phyloP scores from a whole-genome alignment of 2,113 vertebrate species.

The Forbesichthys agassizii region DNA sequence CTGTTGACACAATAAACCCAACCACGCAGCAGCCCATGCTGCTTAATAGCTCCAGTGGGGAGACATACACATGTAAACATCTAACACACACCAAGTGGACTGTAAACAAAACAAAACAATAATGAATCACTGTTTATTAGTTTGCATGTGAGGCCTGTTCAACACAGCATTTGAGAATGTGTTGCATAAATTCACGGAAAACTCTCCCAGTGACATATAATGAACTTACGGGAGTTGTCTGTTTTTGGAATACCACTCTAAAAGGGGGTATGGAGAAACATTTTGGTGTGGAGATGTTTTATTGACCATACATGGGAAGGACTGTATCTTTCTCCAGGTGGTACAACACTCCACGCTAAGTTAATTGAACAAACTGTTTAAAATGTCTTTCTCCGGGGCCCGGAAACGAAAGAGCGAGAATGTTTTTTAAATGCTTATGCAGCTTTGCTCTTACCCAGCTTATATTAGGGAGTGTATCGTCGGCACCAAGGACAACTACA shows the following conservation, averaged over 20 bases:
- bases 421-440: constrained; percentile 42
- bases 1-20: constrained; percentile 56
- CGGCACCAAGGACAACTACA: constrained; percentile 89
- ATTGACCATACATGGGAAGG: constrained; percentile 60
- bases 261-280: constrained; percentile 21
- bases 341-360: background rate
- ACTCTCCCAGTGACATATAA: constrained; percentile 63
- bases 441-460: constrained; percentile 71
- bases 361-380: constrained; percentile 2
- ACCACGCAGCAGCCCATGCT: background rate
- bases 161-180: constrained; percentile 54
- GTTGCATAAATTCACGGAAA: constrained; percentile 48
- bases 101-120: constrained; percentile 55
- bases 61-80: constrained; percentile 42
- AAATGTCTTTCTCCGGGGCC: constrained; percentile 5
- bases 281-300: constrained; percentile 19
- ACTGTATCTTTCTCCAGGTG: constrained; percentile 25
- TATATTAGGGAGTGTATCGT: constrained; percentile 92
- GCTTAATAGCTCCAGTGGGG: constrained; percentile 27
- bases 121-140: constrained; percentile 58
- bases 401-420: constrained; percentile 13
- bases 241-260: constrained; percentile 51
- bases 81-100: constrained; percentile 25
- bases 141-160: constrained; percentile 41
- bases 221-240: constrained; percentile 56